Evolutionary conservation across 2,113 vertebrate genomes (phyloP), one percentile per base, ranked within the genome.

Genomic region (Elephantulus edwardii): DNA sequence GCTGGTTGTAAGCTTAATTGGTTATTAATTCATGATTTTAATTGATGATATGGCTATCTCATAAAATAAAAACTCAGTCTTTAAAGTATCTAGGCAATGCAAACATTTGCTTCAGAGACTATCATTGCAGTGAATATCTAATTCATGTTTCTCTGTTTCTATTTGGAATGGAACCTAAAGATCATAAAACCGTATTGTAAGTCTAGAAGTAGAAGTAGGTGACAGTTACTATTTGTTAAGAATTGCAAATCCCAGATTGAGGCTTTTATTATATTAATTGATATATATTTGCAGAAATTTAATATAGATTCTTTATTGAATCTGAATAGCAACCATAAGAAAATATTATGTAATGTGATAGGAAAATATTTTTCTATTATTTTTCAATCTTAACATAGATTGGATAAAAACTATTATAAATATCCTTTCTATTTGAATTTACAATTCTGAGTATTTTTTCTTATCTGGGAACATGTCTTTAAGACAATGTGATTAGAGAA

Each of bases 11-110:
- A 88, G 22, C 42, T 68, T 82, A 87, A 30, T 75, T 90, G 22
- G 14, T 66, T 86, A 74, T 79, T 92, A 90, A 83, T 20, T 22
- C 6, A 35, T 79, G 24, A 70, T 60, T 92, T 82, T 89, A 80
- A 76, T 72, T 71, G 71, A 9, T 66, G 84, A 46, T 83, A 56
- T 86, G 6, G 30, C 10, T 74, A 75, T 89, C 11, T 80, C 80
- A 12, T 70, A 50, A 88, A 88, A 35, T 76, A 91, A 6, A 81
- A 91, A 48, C 6, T 64, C 22, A 3, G 3, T 92, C 11, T 60
- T 91, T 91, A 72, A 85, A 88, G 20, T 74, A 68, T 40, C 72
- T 79, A 76, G 71, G 10, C 46, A 50, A 42, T 46, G 2, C 10
- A 33, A 56, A 26, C 40, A 83, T 83, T 76, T 86, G 13, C 11